A percentile compares a stretch with the other conserved stretches of the same genome.
Conservation (phyloP, 2,888 invertebrate genomes). For the Synergus umbraculus region DNA sequence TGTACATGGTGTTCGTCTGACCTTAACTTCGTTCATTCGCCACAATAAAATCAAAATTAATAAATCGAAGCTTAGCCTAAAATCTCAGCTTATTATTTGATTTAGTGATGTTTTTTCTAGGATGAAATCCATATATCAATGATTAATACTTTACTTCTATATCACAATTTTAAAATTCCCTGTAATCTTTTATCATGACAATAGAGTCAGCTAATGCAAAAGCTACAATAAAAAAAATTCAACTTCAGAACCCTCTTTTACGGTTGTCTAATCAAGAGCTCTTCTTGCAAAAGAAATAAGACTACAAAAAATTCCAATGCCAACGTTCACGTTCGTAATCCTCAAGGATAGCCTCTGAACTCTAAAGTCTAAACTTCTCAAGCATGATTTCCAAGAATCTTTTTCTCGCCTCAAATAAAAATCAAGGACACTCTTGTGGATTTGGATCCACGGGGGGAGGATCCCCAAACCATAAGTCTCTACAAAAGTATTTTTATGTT, state of each 20-base stretch:
- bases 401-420: slow-evolving; percentile 5
- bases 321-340: background rate
- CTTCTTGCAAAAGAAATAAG: background rate
- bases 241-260: background rate
- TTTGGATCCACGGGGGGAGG: background rate
- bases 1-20: too few relatives aligned
- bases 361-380: background rate
- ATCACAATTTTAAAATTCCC: too few relatives aligned
- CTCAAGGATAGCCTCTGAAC: slow-evolving; percentile 12
- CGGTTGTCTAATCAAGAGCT: slow-evolving; percentile 3
- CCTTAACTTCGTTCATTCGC: too few relatives aligned
- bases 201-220: too few relatives aligned
- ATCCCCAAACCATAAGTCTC: slow-evolving; percentile 8
- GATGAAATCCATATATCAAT: too few relatives aligned
- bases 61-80: too few relatives aligned
- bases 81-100: too few relatives aligned
- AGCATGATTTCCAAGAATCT: slow-evolving; percentile 6
- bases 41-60: too few relatives aligned
- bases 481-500: slow-evolving; percentile 11
- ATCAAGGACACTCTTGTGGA: background rate
- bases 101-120: too few relatives aligned
- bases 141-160: too few relatives aligned
- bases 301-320: background rate
- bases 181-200: too few relatives aligned
- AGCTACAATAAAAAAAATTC: too few relatives aligned